Evolutionary conservation across 2,113 vertebrate species (phyloP).

Genomic region (Dendropsophus ebraccatus): DNA sequence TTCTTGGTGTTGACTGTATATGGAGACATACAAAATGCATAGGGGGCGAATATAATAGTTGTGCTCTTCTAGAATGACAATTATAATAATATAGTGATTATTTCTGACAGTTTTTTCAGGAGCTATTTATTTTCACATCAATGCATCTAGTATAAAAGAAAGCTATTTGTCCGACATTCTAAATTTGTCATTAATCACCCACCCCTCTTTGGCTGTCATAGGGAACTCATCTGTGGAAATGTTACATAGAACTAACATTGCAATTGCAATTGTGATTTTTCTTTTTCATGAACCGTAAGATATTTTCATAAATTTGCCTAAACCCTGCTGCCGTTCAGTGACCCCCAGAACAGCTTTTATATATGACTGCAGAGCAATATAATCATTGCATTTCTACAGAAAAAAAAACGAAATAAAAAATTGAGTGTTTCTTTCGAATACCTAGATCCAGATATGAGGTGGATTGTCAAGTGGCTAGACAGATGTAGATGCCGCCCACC

Average conservation of each 20-base stretch:
- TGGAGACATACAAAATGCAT: too few relatives aligned
- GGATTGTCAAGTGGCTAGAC: not conserved
- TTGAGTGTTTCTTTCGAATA: not conserved
- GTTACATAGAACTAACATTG: not conserved
- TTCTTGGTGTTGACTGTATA: too few relatives aligned
- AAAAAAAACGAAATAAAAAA: not conserved
- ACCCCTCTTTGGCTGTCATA: not conserved
- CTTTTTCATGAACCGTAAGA: not conserved
- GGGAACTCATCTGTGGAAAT: slow-evolving; percentile 12
- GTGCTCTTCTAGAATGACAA: too few relatives aligned
- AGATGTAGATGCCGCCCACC: not conserved
- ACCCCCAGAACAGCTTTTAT: not conserved
- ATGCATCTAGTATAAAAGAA: not conserved
- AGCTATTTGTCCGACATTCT: not conserved
- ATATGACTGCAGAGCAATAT: not conserved
- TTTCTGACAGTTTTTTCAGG: not conserved
- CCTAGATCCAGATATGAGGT: not conserved
- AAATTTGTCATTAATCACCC: slow-evolving; percentile 2
- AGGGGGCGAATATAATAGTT: too few relatives aligned
- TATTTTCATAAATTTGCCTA: not conserved
- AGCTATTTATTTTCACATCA: not conserved
- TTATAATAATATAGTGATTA: not conserved
- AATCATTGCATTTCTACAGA: not conserved
- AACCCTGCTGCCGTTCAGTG: not conserved
- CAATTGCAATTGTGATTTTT: not conserved